These are phyloP conservation scores for Phrynocephalus versicolor DNA, from an alignment of 2,113 vertebrate species.

Conservation along the genomic window DNA sequence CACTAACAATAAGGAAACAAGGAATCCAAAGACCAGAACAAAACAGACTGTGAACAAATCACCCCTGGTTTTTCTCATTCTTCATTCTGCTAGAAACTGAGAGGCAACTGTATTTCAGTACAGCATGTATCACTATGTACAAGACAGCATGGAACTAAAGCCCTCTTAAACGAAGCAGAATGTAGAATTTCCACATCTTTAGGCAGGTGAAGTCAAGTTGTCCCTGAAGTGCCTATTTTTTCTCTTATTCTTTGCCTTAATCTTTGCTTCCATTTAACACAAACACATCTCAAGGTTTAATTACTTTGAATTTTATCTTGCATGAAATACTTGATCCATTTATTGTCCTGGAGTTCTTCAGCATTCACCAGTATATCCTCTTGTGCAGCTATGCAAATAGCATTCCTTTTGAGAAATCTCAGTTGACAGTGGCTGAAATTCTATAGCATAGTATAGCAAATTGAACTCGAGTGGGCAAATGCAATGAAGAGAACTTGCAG, in stretches of 20 bases:
- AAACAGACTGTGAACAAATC: constrained; percentile 73
- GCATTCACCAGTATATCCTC: too few relatives aligned
- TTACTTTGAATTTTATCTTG: background rate
- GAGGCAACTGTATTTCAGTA: constrained; percentile 75
- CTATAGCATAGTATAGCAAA: too few relatives aligned
- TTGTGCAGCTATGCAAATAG: too few relatives aligned
- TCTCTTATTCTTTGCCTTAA: background rate
- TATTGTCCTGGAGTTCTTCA: background rate
- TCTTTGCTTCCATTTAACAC: background rate
- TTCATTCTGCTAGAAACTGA: constrained; percentile 73
- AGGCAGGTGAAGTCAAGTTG: constrained; percentile 26
- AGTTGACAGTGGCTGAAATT: too few relatives aligned
- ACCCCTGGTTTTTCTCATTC: constrained; percentile 75
- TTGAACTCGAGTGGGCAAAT: too few relatives aligned
- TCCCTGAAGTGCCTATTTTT: background rate
- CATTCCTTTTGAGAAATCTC: too few relatives aligned
- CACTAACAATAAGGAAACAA: constrained; percentile 73
- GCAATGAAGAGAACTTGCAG: too few relatives aligned
- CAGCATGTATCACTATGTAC: constrained; percentile 70
- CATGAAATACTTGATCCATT: background rate
- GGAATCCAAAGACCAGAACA: background rate
- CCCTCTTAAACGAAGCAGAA: constrained; percentile 52
- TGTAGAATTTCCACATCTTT: background rate
- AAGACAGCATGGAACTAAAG: too few relatives aligned
- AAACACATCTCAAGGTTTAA: background rate